Evolutionary conservation across 2,888 invertebrate genomes (phyloP).

Genomic region (Netelia fuscicornis): DNA sequence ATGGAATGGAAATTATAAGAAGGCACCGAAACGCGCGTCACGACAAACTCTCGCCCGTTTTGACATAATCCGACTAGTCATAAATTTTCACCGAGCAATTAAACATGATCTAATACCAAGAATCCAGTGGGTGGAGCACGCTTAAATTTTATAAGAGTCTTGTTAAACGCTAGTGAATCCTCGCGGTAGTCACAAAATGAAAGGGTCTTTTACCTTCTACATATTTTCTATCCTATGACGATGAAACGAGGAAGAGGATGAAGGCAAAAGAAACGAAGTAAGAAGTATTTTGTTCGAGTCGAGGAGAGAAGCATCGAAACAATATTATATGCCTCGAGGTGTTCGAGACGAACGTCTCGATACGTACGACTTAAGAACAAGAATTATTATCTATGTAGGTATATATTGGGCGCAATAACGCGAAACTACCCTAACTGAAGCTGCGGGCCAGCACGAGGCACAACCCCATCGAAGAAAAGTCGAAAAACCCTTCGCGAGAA

Average conservation of each 20-base stretch:
- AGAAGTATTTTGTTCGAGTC: slow-evolving; percentile 9
- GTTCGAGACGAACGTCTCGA: not conserved
- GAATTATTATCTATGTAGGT: slow-evolving; percentile 49
- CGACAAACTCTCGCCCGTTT: slow-evolving; percentile 39
- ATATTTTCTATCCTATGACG: not conserved
- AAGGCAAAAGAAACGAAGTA: slow-evolving; percentile 21
- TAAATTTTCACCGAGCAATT: slow-evolving; percentile 63
- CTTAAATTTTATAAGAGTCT: slow-evolving; percentile 62
- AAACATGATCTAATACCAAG: slow-evolving; percentile 69
- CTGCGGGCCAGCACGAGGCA: slow-evolving; percentile 19
- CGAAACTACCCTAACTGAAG: slow-evolving; percentile 44
- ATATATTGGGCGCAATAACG: slow-evolving; percentile 65
- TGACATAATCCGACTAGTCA: slow-evolving; percentile 61
- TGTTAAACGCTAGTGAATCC: slow-evolving; percentile 36
- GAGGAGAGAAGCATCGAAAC: slow-evolving; percentile 26
- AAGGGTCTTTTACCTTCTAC: slow-evolving; percentile 60
- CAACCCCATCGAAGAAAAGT: slow-evolving; percentile 45
- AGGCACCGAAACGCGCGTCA: slow-evolving; percentile 40
- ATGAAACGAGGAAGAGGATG: not conserved
- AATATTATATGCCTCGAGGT: slow-evolving; percentile 18
- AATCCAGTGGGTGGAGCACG: slow-evolving; percentile 59
- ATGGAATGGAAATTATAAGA: slow-evolving; percentile 15
- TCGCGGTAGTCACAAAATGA: slow-evolving; percentile 53
- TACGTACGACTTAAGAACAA: slow-evolving; percentile 8
- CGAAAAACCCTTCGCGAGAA: slow-evolving; percentile 6